Evolutionary conservation across 1,140 invertebrate genomes (phyloP), one percentile per base, ranked within the genome.

Genomic region (Calliopsis andreniformis): DNA sequence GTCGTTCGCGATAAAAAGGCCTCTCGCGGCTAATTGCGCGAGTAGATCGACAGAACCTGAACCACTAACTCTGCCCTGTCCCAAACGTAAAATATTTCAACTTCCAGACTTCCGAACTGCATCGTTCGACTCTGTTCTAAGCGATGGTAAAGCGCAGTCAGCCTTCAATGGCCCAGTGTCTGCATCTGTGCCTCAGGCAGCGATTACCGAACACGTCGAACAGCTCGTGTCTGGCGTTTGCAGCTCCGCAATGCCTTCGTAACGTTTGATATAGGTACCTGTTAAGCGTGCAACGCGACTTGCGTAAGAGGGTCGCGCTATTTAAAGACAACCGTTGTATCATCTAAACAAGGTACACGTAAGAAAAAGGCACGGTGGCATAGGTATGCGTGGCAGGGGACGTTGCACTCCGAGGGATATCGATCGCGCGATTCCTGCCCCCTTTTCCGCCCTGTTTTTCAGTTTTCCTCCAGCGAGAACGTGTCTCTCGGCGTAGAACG

Each of bases 251-350:
- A 35, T n/a, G 16, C 35, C 55, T 35, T 63, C 61, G 32, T 23
- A 66, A 45, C 49, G 49, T 43, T 56, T 32, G 61, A 56, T 73
- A 45, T 25, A n/a, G n/a, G n/a, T n/a, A 45, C 14, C 45, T 53
- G 53, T 42, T 35, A 63, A 39, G 58, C 32, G 47, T 25, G 55
- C n/a, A 20, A n/a, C 14, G n/a, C 16, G 30, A 42, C 23, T 73
- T 66, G 70, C 70, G 61, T 43, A 56, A 73, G 35, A 32, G 49
- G 20, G 62, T 56, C 28, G 28, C 39, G 39, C 64, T 66, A 73
- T 73, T 73, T 73, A 73, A 73, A 73, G 61, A 55, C 12, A 53
- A 16, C 39, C 43, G 32, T 39, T 39, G 20, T 59, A 43, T 59
- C 42, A 23, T 49, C 28, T 2, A 12, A 35, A 35, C 42, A 7